Evolutionary conservation across 2,113 vertebrate species (phyloP).

Genomic region (Neogobius melanostomus): DNA sequence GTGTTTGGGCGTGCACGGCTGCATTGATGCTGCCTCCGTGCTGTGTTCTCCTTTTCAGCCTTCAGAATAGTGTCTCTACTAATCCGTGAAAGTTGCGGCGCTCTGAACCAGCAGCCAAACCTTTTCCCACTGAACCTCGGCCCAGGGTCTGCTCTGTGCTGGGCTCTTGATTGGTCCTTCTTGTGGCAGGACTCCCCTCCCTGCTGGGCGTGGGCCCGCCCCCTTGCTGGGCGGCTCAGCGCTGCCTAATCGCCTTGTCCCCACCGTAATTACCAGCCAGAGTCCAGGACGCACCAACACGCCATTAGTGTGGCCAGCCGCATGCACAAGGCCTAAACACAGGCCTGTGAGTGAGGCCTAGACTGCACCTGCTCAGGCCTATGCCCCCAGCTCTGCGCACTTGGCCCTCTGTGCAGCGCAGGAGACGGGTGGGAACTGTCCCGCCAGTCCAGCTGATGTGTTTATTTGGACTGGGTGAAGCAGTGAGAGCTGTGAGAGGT

Average conservation of each 20-base stretch:
- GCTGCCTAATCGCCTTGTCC: constrained; percentile 90
- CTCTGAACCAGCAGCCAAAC: constrained; percentile 95
- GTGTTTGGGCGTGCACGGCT: constrained; percentile 75
- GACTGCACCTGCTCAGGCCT: constrained; percentile 58
- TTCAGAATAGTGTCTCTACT: constrained; percentile 97
- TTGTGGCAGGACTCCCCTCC: constrained; percentile 91
- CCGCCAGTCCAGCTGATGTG: constrained; percentile 71
- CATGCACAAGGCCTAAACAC: constrained; percentile 43
- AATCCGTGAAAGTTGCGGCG: constrained; percentile 99
- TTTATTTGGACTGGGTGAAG: constrained; percentile 71
- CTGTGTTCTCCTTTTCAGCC: constrained; percentile 94
- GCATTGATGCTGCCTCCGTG: constrained; percentile 96
- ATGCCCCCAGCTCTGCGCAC: constrained; percentile 59
- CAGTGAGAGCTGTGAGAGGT: constrained; percentile 58
- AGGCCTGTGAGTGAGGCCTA: constrained; percentile 49
- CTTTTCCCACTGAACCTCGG: constrained; percentile 95
- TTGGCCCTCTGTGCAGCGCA: constrained; percentile 53
- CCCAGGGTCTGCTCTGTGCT: constrained; percentile 92
- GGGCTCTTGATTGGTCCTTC: constrained; percentile 98
- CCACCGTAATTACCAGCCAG: constrained; percentile 85
- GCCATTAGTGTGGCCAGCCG: constrained; percentile 59
- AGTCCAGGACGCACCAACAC: constrained; percentile 72
- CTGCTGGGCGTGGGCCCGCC: constrained; percentile 91
- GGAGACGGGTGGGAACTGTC: constrained; percentile 53
- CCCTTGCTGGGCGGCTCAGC: constrained; percentile 85